Base-by-base conservation (phyloP, 2,888 invertebrate species). In the Leptopilina drosophilae region DNA sequence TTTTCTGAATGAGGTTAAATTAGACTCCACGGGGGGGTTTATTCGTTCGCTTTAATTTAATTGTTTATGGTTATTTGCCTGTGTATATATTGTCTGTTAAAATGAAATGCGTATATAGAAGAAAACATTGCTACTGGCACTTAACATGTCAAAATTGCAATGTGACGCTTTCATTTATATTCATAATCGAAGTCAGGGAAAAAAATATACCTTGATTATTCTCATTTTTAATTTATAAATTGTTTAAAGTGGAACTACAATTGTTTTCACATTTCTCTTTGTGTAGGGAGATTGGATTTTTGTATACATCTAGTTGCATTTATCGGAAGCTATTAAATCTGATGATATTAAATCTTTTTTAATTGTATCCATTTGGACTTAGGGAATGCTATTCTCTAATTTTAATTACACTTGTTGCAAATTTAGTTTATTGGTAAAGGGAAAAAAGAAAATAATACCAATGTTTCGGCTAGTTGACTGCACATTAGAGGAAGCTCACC, bases 1-100 rank as follows among this genome's bases (percentile, higher is more conserved):
- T 73, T 59, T 73, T 59, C 73, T 73, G 56, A 73, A 73, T 73
- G 56, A 73, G 73, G 56, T 59, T 56, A 73, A 73, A 73, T 73
- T 73, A 73, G 73, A 73, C 40, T 56, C 33, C 26, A 59, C 40
- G 5, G 56, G 56, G 40, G n/a, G 56, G 73, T 26, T 73, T 56
- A 73, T 59, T 73, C 73, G 56, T n/a, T 56, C 56, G 73, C 14
- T 73, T 73, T 11, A 73, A 56, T 73, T 59, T 40, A n/a, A 56
- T 73, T 73, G 53, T 73, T 56, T 56, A 56, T 33, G 53, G 73
- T 56, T 73, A 56, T 69, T 69, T 69, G 49, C 26, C 7, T 69
- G 26, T 49, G 14, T 49, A 12, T 49, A 14, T 20, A 14, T 20
- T 49, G 67, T 20, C 8, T 14, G 46, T 69, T 56, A 14, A 56